Conservation (phyloP, 2,113 vertebrate species). For the Bucco capensis region DNA sequence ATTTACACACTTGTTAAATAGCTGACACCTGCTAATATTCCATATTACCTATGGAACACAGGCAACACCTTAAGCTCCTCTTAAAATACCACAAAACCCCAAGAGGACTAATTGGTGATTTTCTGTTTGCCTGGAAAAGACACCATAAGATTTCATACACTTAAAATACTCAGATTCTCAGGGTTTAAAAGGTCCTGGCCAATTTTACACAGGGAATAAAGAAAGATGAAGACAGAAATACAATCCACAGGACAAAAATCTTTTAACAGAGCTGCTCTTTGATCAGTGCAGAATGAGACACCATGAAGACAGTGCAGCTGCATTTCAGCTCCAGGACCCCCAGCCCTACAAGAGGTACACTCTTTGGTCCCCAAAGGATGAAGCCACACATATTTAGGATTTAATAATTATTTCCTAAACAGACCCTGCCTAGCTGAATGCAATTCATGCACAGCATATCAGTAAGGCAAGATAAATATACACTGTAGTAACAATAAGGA, state of each 20-base stretch:
- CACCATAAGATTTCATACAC: neutral
- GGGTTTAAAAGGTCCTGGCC: neutral
- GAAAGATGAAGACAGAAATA: neutral
- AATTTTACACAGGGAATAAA: neutral
- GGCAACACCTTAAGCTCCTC: neutral
- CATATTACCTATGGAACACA: neutral
- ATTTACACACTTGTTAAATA: neutral
- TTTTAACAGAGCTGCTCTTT: neutral
- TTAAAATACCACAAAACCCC: neutral
- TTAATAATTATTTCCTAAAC: neutral
- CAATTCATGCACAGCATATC: neutral
- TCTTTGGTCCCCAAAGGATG: neutral
- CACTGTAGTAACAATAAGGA: neutral
- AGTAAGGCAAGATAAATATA: neutral
- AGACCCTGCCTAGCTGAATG: neutral
- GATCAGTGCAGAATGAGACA: neutral
- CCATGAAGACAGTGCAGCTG: neutral
- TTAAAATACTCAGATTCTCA: neutral
- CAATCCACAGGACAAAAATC: neutral
- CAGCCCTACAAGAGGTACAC: neutral
- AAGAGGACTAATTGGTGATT: neutral
- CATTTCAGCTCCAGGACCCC: neutral
- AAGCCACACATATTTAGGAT: neutral
- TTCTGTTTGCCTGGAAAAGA: neutral
- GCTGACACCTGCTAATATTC: neutral